Percentiles rank a stretch among this genome's conserved stretches.
Conservation (phyloP, 1,140 invertebrate genomes). For the Solenopsis invicta region DNA sequence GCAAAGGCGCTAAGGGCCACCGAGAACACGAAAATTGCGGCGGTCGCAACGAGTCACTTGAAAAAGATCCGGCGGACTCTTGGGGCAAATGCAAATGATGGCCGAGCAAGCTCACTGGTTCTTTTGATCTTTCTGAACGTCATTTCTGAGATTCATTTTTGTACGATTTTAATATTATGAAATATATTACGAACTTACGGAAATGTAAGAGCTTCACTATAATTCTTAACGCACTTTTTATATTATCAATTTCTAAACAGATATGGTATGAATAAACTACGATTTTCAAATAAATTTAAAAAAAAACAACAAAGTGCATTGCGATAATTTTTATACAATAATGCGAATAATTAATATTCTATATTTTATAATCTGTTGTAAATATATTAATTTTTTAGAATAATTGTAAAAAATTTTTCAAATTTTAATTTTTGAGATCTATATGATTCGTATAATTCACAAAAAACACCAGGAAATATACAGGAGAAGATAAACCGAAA, state of each 20-base stretch:
- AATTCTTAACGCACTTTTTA: background rate
- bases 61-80: constrained; percentile 19
- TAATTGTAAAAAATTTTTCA: background rate
- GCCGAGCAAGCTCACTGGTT: constrained; percentile 20
- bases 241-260: background rate
- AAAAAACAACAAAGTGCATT: background rate
- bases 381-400: background rate
- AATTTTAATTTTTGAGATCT: background rate
- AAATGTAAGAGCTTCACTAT: background rate
- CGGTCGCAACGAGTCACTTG: constrained; percentile 26
- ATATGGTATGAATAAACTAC: background rate
- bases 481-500: too few species aligned
- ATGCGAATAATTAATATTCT: background rate
- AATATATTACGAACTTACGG: background rate
- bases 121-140: constrained; percentile 42
- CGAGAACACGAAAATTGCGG: constrained; percentile 34
- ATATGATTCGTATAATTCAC: too few species aligned
- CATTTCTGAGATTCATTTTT: constrained; percentile 26
- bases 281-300: background rate
- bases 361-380: background rate
- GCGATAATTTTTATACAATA: background rate
- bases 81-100: constrained; percentile 43
- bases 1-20: constrained; percentile 10
- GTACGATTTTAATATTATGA: constrained; percentile 39
- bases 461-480: too few species aligned